Base-by-base conservation (phyloP, 2,113 vertebrate species). In the Syngnathus scovelli region DNA sequence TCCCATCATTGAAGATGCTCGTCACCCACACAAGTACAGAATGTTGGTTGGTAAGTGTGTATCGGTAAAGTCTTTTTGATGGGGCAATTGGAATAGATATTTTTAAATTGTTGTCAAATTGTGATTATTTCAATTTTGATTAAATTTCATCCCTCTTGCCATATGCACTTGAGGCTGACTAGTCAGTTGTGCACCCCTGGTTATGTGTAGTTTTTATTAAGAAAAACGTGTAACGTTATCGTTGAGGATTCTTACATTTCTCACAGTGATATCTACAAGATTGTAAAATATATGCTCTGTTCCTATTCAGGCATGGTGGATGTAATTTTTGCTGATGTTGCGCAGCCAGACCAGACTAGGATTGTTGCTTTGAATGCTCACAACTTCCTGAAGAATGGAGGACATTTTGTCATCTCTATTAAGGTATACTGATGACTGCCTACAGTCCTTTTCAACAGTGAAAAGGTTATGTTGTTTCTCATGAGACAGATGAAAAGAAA, bases 351-450 rank as follows among this genome's bases (percentile, higher is more conserved):
- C 85, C 95, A 97, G 88, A 94, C 94, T 0, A 92, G 95, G 54
- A 98, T 98, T 2, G 95, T 98, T 1, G 95, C 94, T 27, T 83
- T 98, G 36, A 98, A 98, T 37, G 95, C 95, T 0, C 95, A 98
- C 65, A 94, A 95, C 72, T 98, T 98, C 78, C 89, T 98, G 51
- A 95, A 93, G 78, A 95, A 95, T 0, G 94, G 94, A 0, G 95
- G 95, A 59, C 95, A 98, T 75, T 98, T 98, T 72, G 93, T 98
- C 13, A 98, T 98, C 72, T 96, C 95, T 9, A 98, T 98, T 73
- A 98, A 98, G 94, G 95, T 96, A 76, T 2, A 10, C 43, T 48
- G 21, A 49, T 49, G 7, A 33, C 0, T 1, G 1, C 11, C 21
- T 4, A 0, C 18, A 41, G 18, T 61, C 12, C 38, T 21, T 61